Evolutionary conservation across 2,888 invertebrate species (phyloP).

Genomic region (Leptinotarsa rubiginosa): DNA sequence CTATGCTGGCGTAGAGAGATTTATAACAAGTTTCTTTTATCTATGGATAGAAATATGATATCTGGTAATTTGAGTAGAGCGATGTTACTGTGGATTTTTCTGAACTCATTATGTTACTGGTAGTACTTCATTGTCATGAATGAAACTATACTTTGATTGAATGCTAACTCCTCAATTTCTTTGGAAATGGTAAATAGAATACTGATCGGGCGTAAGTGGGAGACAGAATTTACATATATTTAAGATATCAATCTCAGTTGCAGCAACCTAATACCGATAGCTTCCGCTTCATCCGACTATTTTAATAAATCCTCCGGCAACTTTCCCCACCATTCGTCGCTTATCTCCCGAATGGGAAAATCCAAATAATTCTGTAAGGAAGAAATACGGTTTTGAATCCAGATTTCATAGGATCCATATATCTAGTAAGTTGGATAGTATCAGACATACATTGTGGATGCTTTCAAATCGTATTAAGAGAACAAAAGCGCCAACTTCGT

Average conservation of each 20-base stretch:
- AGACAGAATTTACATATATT: background rate
- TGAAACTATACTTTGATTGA: too few relatives aligned
- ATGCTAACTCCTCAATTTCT: too few relatives aligned
- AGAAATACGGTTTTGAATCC: constrained; percentile 42
- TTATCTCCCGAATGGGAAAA: constrained; percentile 12
- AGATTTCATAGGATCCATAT: constrained; percentile 49
- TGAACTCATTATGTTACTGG: too few relatives aligned
- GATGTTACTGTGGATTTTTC: too few relatives aligned
- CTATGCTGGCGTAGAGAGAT: too few relatives aligned
- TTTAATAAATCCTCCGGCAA: background rate
- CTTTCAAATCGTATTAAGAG: constrained; percentile 52
- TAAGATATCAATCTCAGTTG: background rate
- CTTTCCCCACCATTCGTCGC: constrained; percentile 2
- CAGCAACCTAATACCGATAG: background rate
- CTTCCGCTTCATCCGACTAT: constrained; percentile 1
- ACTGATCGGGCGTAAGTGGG: too few relatives aligned
- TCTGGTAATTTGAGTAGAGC: too few relatives aligned
- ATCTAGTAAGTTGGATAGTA: constrained; percentile 45
- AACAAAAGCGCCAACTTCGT: constrained; percentile 47
- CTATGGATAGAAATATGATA: too few relatives aligned
- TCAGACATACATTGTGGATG: constrained; percentile 48
- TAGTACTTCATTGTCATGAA: too few relatives aligned
- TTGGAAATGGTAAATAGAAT: too few relatives aligned
- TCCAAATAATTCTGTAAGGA: constrained; percentile 17
- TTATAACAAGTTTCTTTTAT: too few relatives aligned